phyloP scores from a whole-genome alignment of 1,140 invertebrate genomes.

The Orchestia grillus region DNA sequence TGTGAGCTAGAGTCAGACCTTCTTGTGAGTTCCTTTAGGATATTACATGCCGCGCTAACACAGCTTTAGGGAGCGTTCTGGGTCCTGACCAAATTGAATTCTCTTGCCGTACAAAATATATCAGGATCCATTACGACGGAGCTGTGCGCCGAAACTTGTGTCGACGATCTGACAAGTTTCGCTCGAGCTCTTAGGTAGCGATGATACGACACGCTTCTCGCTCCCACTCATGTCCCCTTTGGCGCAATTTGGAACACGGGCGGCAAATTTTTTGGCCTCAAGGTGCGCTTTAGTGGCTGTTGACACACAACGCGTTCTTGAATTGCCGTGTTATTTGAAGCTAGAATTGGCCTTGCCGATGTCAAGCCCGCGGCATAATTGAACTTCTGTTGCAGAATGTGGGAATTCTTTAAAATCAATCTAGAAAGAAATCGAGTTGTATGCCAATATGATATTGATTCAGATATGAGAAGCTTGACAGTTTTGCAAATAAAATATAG shows the following conservation, averaged over 20 bases:
- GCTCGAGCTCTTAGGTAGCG: neutral
- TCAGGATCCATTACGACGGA: constrained; percentile 10
- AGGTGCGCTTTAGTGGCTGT: constrained; percentile 34
- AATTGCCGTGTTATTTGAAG: constrained; percentile 3
- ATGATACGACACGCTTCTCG: neutral
- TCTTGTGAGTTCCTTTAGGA: constrained; percentile 3
- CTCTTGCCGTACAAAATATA: constrained; percentile 46
- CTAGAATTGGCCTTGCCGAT: neutral
- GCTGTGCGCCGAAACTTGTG: constrained; percentile 21
- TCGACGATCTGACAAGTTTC: constrained; percentile 21
- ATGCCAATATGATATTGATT: neutral
- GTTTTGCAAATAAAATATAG: neutral
- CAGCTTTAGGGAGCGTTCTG: neutral
- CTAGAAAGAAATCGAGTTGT: neutral
- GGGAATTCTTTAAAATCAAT: neutral
- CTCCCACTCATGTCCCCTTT: neutral
- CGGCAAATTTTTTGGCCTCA: constrained; percentile 35
- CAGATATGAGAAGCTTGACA: neutral
- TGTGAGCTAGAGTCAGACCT: neutral
- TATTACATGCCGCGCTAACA: neutral
- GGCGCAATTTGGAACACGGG: neutral
- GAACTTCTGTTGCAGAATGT: neutral
- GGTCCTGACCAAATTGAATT: constrained; percentile 22
- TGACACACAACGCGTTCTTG: neutral
- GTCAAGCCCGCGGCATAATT: neutral